A percentile compares a stretch with the other conserved stretches of the same genome.
phyloP scores from a whole-genome alignment of 37 sponge, comb jelly and placozoan genomes.

The Hormiphora californensis region DNA sequence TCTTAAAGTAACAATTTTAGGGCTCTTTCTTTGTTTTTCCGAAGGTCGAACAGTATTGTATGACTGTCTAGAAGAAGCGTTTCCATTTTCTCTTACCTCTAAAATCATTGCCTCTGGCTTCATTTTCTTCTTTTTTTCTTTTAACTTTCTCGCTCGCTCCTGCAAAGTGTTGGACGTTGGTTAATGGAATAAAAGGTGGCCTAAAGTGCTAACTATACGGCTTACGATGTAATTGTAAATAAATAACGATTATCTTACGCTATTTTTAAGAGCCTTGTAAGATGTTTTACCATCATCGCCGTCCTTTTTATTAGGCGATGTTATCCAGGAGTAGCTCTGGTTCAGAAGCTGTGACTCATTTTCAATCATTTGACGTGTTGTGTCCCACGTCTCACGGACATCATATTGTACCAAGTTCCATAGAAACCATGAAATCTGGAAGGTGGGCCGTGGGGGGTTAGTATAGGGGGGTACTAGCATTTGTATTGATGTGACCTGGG shows the following conservation, averaged over 20 bases:
- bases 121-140: conserved; percentile 48
- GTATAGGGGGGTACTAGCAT: no score
- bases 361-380: neutral
- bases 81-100: neutral
- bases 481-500: no score
- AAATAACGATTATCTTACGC: neutral
- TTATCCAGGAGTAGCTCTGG: conserved; percentile 19
- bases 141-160: neutral
- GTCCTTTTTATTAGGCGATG: no score
- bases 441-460: no score
- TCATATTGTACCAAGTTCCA: conserved; percentile 42
- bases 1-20: neutral
- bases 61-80: neutral
- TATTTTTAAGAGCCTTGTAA: conserved; percentile 15
- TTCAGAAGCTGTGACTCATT: neutral
- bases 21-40: neutral
- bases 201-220: no score
- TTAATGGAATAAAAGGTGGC: no score
- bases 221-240: neutral
- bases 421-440: conserved; percentile 43
- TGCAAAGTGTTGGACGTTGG: neutral
- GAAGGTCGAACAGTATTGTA: neutral
- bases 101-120: conserved; percentile 16
- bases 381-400: conserved; percentile 32
- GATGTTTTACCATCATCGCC: neutral